phyloP scores from a whole-genome alignment of 2,113 vertebrate species.

The Sisor rabdophorus region DNA sequence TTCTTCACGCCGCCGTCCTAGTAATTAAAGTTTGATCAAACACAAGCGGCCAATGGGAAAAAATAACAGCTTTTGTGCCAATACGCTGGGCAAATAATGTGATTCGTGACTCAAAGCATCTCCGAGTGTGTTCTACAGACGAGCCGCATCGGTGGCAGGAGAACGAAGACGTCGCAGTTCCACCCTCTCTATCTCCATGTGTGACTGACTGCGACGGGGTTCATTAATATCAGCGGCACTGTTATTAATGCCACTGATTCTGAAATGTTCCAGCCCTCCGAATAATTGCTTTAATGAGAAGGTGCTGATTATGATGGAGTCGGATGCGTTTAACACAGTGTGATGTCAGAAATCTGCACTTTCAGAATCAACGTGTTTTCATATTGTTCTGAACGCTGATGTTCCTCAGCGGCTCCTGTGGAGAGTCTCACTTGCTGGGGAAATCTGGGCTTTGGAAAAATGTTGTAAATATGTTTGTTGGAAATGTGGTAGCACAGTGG shows the following conservation, averaged over 20 bases:
- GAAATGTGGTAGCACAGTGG: too few species aligned
- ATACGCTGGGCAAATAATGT: slow-evolving; percentile 4
- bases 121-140: slow-evolving; percentile 1
- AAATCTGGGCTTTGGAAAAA: background rate
- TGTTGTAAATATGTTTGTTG: background rate
- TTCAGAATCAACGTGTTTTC: background rate
- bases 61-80: background rate
- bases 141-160: background rate
- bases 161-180: background rate
- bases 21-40: slow-evolving; percentile 9
- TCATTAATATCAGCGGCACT: slow-evolving; percentile 47
- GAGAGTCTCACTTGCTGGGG: background rate
- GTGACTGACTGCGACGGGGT: slow-evolving; percentile 6
- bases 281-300: slow-evolving; percentile 51
- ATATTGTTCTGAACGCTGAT: background rate
- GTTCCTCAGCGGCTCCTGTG: background rate
- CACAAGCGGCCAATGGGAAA: background rate
- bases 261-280: slow-evolving; percentile 38
- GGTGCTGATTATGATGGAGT: slow-evolving; percentile 50
- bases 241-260: slow-evolving; percentile 50
- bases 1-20: background rate
- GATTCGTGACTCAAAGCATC: slow-evolving; percentile 2
- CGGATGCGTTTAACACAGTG: slow-evolving; percentile 44
- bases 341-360: slow-evolving; percentile 35
- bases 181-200: background rate